phyloP scores from a whole-genome alignment of 2,113 vertebrate genomes.

The Baryphthengus martii region DNA sequence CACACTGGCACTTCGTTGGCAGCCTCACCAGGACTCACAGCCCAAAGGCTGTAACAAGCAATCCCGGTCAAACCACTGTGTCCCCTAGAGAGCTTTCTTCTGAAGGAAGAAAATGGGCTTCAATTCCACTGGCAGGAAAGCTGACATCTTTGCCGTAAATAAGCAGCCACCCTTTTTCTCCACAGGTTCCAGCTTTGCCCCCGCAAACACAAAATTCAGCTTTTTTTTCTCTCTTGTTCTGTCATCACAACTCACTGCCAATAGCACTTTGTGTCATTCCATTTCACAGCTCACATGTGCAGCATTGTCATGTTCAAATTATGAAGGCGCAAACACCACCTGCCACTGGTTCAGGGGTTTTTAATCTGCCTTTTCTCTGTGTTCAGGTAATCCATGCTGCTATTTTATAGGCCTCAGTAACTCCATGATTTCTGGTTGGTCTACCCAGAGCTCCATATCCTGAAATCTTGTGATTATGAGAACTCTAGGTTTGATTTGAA shows the following conservation, averaged over 20 bases:
- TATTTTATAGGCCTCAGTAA: neutral
- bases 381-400: neutral
- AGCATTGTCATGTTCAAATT: neutral
- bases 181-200: neutral
- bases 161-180: neutral
- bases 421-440: neutral
- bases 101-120: neutral
- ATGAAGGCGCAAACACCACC: conserved; percentile 11
- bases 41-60: neutral
- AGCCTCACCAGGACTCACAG: neutral
- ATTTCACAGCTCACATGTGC: neutral
- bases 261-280: neutral
- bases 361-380: neutral
- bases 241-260: neutral
- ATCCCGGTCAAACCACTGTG: neutral
- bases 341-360: neutral
- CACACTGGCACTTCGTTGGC: neutral
- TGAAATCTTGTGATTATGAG: neutral
- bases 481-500: neutral
- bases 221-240: neutral
- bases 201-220: neutral
- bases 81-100: neutral
- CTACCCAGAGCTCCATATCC: neutral
- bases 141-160: neutral
- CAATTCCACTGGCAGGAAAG: neutral